A percentile compares a stretch with the other conserved stretches of the same genome.
Evolutionary conservation across 2,888 invertebrate species (phyloP).

Genomic region (Plagodis pulveraria): DNA sequence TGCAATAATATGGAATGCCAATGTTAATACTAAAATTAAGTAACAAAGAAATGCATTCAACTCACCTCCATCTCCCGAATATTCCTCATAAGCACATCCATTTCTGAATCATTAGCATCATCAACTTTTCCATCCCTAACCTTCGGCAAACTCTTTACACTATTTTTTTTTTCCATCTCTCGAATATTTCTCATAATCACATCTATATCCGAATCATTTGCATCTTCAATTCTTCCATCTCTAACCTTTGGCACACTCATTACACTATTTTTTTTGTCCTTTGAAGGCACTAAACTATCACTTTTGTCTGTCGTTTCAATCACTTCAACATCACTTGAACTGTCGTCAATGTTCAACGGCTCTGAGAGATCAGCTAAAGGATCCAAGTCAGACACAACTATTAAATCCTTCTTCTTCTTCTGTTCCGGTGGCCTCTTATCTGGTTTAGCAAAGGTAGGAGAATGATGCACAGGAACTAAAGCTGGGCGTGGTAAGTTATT

Average conservation of each 20-base stretch:
- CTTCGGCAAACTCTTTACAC: slow-evolving; percentile 48
- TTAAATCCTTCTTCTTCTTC: slow-evolving; percentile 73
- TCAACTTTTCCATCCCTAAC: slow-evolving; percentile 52
- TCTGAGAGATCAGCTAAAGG: slow-evolving; percentile 65
- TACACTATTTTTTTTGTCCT: slow-evolving; percentile 51
- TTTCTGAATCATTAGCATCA: slow-evolving; percentile 58
- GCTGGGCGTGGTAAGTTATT: slow-evolving; percentile 73
- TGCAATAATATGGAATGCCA: no score
- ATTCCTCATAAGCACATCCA: slow-evolving; percentile 69
- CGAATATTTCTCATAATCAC: slow-evolving; percentile 69
- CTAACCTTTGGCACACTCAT: slow-evolving; percentile 49
- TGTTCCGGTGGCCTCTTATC: slow-evolving; percentile 73
- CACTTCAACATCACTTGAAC: slow-evolving; percentile 80
- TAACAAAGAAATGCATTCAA: slow-evolving; percentile 3
- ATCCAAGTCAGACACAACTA: slow-evolving; percentile 73
- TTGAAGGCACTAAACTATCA: slow-evolving; percentile 75
- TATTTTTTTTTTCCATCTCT: slow-evolving; percentile 57
- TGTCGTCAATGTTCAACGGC: slow-evolving; percentile 71
- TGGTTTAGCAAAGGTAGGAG: slow-evolving; percentile 76
- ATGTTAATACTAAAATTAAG: no score
- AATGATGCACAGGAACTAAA: slow-evolving; percentile 69
- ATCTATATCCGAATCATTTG: slow-evolving; percentile 63
- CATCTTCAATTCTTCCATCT: slow-evolving; percentile 52
- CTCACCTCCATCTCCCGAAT: slow-evolving; percentile 75
- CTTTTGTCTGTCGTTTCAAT: slow-evolving; percentile 65